Conservation (phyloP, 1,140 invertebrate species). For the Drosophila kohkoa region DNA sequence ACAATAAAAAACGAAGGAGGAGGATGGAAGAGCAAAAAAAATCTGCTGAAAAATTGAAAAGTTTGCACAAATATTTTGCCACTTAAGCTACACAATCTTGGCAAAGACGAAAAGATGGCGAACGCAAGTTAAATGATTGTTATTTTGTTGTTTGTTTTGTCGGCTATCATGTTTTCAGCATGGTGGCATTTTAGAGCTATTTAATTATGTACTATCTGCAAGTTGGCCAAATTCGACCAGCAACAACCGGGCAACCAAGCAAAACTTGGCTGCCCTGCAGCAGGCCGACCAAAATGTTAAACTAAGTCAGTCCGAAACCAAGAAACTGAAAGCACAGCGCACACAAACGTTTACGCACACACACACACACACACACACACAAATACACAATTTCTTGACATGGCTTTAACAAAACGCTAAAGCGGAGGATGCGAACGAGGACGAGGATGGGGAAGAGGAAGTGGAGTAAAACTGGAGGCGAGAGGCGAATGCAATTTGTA, state of each 20-base stretch:
- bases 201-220: slow-evolving; percentile 75
- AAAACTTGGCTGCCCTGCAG: slow-evolving; percentile 55
- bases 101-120: slow-evolving; percentile 34
- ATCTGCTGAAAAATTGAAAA: slow-evolving; percentile 46
- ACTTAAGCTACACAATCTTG: slow-evolving; percentile 62
- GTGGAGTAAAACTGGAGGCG: not conserved
- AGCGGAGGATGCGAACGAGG: not conserved
- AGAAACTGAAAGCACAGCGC: slow-evolving; percentile 37
- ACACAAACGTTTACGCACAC: slow-evolving; percentile 4
- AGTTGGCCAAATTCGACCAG: slow-evolving; percentile 44
- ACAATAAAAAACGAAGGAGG: slow-evolving; percentile 14
- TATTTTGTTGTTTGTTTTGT: slow-evolving; percentile 34
- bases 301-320: slow-evolving; percentile 27
- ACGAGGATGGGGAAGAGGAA: not conserved
- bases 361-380: slow-evolving; percentile 14
- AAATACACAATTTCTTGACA: slow-evolving; percentile 25
- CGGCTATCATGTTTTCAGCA: slow-evolving; percentile 16
- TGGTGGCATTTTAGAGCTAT: slow-evolving; percentile 62
- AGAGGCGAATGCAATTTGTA: slow-evolving; percentile 70
- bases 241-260: slow-evolving; percentile 21
- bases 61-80: slow-evolving; percentile 74
- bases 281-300: slow-evolving; percentile 10
- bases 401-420: slow-evolving; percentile 41
- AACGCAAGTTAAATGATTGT: slow-evolving; percentile 58
- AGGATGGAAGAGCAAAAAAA: not conserved